These are phyloP conservation scores for Lamellibrachia columna DNA, from an alignment of 2,888 invertebrate genomes.

Conservation along the genomic window DNA sequence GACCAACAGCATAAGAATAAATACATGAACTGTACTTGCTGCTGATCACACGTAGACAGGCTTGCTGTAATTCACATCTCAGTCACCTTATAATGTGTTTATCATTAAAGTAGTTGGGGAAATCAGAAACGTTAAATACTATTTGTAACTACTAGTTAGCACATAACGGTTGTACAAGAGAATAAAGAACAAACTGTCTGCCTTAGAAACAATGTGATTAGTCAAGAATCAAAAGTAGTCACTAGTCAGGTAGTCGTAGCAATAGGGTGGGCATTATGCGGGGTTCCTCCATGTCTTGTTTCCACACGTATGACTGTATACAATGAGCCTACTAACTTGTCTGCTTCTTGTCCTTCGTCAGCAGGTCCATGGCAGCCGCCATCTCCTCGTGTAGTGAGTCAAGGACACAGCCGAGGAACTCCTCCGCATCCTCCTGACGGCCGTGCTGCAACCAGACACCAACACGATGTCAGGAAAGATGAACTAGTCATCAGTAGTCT, in stretches of 20 bases:
- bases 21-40: not conserved
- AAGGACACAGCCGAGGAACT: constrained; percentile 90
- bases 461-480: too few species aligned
- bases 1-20: not conserved
- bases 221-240: too few species aligned
- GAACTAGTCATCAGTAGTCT: too few species aligned
- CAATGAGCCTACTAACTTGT: not conserved
- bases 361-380: constrained; percentile 76
- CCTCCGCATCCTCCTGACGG: constrained; percentile 96
- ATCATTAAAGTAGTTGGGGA: not conserved
- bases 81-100: not conserved
- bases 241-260: too few species aligned
- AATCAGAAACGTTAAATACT: too few species aligned
- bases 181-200: too few species aligned
- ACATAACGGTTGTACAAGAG: too few species aligned
- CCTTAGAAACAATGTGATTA: too few species aligned
- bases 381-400: constrained; percentile 97
- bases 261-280: too few species aligned
- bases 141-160: too few species aligned
- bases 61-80: not conserved
- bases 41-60: not conserved
- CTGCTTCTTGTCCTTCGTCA: constrained; percentile 30
- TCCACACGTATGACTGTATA: not conserved
- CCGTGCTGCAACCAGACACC: constrained; percentile 68
- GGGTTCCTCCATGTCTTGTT: too few species aligned